Evolutionary conservation across 2,888 invertebrate genomes (phyloP).

Genomic region (Macrosiphum euphorbiae): DNA sequence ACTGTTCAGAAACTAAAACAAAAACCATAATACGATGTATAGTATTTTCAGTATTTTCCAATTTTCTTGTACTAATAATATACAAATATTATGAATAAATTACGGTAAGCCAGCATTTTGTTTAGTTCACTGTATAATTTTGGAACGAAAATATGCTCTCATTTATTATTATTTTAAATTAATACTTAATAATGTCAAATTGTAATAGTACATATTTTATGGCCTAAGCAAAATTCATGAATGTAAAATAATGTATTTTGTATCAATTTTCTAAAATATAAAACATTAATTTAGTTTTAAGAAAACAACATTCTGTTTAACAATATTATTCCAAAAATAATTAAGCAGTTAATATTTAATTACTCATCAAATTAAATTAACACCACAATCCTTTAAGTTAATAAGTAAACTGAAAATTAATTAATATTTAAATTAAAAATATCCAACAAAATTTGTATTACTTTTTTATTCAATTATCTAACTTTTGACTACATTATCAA

Average conservation of each 20-base stretch:
- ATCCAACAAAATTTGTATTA: not conserved
- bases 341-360: constrained; percentile 42
- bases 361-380: constrained; percentile 22
- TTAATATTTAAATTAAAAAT: constrained; percentile 38
- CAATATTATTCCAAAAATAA: constrained; percentile 27
- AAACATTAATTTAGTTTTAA: not conserved
- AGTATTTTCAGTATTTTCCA: not conserved
- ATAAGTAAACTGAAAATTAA: constrained; percentile 30
- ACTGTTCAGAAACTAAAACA: not conserved
- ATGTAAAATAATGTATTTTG: not conserved
- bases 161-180: not conserved
- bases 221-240: not conserved
- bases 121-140: not conserved
- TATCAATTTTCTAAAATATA: not conserved
- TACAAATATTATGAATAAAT: not conserved
- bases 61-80: not conserved
- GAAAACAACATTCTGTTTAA: not conserved
- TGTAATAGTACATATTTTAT: not conserved
- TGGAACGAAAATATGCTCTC: not conserved
- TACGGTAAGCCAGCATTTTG: not conserved
- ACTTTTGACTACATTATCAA: constrained; percentile 18
- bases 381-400: constrained; percentile 24
- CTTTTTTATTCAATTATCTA: constrained; percentile 8
- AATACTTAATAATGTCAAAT: not conserved
- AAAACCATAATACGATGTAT: not conserved